Evolutionary conservation across 2,888 invertebrate genomes (phyloP).

Genomic region (Pardosa pseudoannulata): DNA sequence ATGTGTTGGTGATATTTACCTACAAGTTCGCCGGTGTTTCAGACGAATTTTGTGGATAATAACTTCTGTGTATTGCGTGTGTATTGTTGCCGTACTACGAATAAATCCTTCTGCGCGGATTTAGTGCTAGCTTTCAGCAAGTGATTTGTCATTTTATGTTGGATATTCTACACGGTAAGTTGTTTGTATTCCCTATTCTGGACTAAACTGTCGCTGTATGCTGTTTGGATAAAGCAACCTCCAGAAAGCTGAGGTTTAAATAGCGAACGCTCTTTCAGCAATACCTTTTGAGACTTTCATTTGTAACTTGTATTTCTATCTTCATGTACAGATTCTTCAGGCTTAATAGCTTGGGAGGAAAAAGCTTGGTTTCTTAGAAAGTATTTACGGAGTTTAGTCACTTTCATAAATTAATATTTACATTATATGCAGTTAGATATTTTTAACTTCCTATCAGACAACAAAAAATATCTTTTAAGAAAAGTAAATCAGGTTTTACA

Average conservation of each 20-base stretch:
- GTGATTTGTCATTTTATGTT: slow-evolving; percentile 18
- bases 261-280: background rate
- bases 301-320: too few species aligned
- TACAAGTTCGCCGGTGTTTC: background rate
- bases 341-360: too few species aligned
- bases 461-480: too few species aligned
- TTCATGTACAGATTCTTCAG: too few species aligned
- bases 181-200: background rate
- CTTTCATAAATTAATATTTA: too few species aligned
- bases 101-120: background rate
- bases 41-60: background rate
- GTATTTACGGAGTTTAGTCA: too few species aligned
- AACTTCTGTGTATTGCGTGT: background rate
- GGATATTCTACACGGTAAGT: slow-evolving; percentile 5
- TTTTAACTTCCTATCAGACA: too few species aligned
- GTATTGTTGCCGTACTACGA: background rate
- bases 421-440: too few species aligned
- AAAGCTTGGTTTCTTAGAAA: too few species aligned
- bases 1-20: background rate
- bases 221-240: background rate
- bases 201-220: background rate
- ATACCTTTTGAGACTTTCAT: background rate
- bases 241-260: background rate
- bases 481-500: too few species aligned
- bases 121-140: background rate